These are phyloP conservation scores for Brachionus calyciflorus DNA, from an alignment of 1,140 invertebrate species.

Conservation along the genomic window DNA sequence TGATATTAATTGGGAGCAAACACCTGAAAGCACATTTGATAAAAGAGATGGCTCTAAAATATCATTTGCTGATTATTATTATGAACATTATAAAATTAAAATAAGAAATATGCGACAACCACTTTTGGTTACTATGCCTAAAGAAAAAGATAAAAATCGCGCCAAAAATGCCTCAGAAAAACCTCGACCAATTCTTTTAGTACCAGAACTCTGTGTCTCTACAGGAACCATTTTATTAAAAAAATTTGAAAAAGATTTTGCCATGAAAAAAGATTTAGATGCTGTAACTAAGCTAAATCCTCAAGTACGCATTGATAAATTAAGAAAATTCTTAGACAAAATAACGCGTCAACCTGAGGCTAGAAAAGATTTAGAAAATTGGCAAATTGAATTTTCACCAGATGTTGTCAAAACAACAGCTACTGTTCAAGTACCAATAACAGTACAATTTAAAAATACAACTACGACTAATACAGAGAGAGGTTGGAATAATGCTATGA, in stretches of 20 bases:
- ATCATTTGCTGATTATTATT: slow-evolving; percentile 76
- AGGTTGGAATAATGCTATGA: slow-evolving; percentile 41
- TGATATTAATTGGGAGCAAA: slow-evolving; percentile 75
- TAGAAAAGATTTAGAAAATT: slow-evolving; percentile 69
- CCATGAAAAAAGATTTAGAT: slow-evolving; percentile 43
- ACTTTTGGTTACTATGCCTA: slow-evolving; percentile 61
- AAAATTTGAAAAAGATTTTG: slow-evolving; percentile 39
- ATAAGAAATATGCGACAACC: slow-evolving; percentile 77
- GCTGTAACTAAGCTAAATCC: slow-evolving; percentile 33
- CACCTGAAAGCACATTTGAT: slow-evolving; percentile 65
- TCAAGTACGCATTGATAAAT: neutral
- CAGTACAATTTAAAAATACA: slow-evolving; percentile 28
- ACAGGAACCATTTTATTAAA: slow-evolving; percentile 49
- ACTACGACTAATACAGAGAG: neutral
- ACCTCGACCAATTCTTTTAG: slow-evolving; percentile 51
- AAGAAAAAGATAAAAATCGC: slow-evolving; percentile 53
- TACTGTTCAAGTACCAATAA: slow-evolving; percentile 24
- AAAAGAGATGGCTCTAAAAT: slow-evolving; percentile 67
- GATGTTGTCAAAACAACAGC: slow-evolving; percentile 21
- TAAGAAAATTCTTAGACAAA: slow-evolving; percentile 33
- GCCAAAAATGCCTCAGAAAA: neutral
- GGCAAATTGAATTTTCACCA: slow-evolving; percentile 61
- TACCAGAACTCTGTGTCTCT: slow-evolving; percentile 57
- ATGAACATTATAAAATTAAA: slow-evolving; percentile 65
- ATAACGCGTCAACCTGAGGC: slow-evolving; percentile 61